These are phyloP conservation scores for Sebastes wilsoni DNA, from an alignment of 2,797 vertebrate species.

Conservation along the genomic window DNA sequence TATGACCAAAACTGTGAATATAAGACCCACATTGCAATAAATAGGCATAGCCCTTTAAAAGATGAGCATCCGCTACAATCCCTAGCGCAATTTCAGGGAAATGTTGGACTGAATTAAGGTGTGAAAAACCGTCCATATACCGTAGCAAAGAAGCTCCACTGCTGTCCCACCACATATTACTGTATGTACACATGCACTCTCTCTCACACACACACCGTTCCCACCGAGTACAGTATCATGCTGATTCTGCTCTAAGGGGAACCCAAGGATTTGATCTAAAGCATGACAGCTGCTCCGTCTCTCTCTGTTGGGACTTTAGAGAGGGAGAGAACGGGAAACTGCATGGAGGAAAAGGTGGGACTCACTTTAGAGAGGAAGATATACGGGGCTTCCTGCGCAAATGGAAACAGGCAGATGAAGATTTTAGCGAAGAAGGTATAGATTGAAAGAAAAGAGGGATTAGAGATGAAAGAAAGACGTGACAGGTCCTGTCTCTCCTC, in stretches of 20 bases:
- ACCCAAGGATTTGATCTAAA: constrained; percentile 44
- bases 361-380: constrained; percentile 40
- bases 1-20: background rate
- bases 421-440: constrained; percentile 35
- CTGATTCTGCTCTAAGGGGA: constrained; percentile 17
- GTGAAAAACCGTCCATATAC: background rate
- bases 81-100: background rate
- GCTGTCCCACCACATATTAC: background rate
- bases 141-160: background rate
- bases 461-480: constrained; percentile 47
- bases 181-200: background rate
- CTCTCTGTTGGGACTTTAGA: constrained; percentile 37
- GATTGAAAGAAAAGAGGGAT: constrained; percentile 27
- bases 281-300: constrained; percentile 53
- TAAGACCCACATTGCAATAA: background rate
- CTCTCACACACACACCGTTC: background rate
- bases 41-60: background rate
- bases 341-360: constrained; percentile 16
- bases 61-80: background rate
- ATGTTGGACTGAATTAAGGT: background rate
- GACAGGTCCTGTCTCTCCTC: constrained; percentile 29
- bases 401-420: constrained; percentile 34
- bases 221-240: constrained; percentile 5
- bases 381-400: constrained; percentile 15
- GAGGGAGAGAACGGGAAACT: background rate